These are phyloP conservation scores for Pseudomyrmex sp. DNA, from an alignment of 1,140 invertebrate species.

Conservation along the genomic window DNA sequence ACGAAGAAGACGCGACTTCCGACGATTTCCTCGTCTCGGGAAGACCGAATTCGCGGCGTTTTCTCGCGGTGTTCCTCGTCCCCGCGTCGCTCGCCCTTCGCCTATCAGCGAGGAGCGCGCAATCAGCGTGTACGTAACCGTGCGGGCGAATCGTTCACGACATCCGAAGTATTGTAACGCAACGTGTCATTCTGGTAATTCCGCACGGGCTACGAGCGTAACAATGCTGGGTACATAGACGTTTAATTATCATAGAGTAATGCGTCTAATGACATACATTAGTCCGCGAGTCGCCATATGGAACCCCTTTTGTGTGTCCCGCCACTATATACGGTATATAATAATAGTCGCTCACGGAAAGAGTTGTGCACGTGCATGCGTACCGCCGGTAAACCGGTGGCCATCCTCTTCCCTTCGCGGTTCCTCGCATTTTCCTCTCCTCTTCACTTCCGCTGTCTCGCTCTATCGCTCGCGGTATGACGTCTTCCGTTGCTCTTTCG, in stretches of 20 bases:
- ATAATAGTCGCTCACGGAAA: constrained; percentile 73
- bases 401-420: constrained; percentile 81
- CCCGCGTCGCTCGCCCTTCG: constrained; percentile 11
- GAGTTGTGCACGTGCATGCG: constrained; percentile 71
- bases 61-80: constrained; percentile 37
- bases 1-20: constrained; percentile 5
- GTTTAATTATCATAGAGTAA: constrained; percentile 86
- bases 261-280: constrained; percentile 85
- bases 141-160: constrained; percentile 78
- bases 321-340: constrained; percentile 72
- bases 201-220: constrained; percentile 80
- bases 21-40: constrained; percentile 2
- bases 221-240: constrained; percentile 84
- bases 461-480: constrained; percentile 3
- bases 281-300: constrained; percentile 83
- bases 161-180: constrained; percentile 84
- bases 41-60: constrained; percentile 19
- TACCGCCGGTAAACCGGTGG: constrained; percentile 39
- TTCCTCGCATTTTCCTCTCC: constrained; percentile 60
- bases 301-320: constrained; percentile 74
- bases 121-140: constrained; percentile 57
- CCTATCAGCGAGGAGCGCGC: constrained; percentile 50
- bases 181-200: constrained; percentile 85
- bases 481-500: constrained; percentile 36
- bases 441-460: not conserved